Conservation (phyloP, 2,888 invertebrate species). For the Amiota mariae region DNA sequence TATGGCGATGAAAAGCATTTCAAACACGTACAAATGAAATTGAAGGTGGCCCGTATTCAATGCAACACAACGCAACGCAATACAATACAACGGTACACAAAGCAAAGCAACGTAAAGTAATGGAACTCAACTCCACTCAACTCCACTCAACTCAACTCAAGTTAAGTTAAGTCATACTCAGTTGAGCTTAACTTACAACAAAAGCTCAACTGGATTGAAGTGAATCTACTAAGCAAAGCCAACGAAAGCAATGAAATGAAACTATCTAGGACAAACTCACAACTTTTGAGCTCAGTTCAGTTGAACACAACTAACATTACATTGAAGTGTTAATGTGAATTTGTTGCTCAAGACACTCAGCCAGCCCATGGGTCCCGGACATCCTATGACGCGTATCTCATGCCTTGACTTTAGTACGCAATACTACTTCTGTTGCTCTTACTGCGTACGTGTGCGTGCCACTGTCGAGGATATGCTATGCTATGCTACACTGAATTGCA, state of each 20-base stretch:
- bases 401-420: not conserved
- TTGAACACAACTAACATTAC: not conserved
- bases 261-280: not conserved
- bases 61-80: not conserved
- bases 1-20: constrained; percentile 49
- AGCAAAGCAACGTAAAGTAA: constrained; percentile 6
- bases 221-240: not conserved
- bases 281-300: not conserved
- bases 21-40: constrained; percentile 20
- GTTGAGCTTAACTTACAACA: not conserved
- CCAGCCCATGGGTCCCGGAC: not conserved
- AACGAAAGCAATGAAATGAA: not conserved
- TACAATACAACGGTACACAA: not conserved
- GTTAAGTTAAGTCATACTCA: too few relatives aligned
- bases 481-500: not conserved
- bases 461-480: too few relatives aligned
- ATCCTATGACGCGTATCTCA: not conserved
- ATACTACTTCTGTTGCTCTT: not conserved
- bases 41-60: constrained; percentile 5
- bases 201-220: not conserved
- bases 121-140: not conserved
- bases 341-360: constrained; percentile 15
- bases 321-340: constrained; percentile 27
- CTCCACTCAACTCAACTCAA: not conserved
- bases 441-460: not conserved